Evolutionary conservation across 2,113 vertebrate species (phyloP), one percentile per base, ranked within the genome.

Genomic region (Sakesphorus luctuosus): DNA sequence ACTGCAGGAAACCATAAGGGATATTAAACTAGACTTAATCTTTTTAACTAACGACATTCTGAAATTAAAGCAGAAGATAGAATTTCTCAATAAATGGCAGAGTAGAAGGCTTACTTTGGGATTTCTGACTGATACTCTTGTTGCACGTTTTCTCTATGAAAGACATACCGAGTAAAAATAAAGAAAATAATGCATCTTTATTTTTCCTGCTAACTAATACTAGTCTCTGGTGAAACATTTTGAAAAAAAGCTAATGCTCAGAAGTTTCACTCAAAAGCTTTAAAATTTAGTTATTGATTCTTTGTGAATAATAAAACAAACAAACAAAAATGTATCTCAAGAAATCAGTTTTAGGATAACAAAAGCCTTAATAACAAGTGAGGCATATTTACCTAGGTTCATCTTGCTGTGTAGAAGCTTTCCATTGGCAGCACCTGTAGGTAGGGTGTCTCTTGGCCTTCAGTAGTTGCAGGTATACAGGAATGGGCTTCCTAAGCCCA

Each of bases 21-120:
- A 93, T 97, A 95, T 96, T 96, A 94, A 96, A 97, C 43, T 71
- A 91, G 91, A 89, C 81, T 91, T 92, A 87, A 91, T 95, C 78
- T 91, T 93, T 94, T 85, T 77, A 88, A 86, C 82, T 80, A 96
- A 84, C 0, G 3, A 29, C 88, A 67, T 77, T 85, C 38, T 86
- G 63, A 93, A 93, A 77, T 74, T 59, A 94, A 91, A 13, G 71
- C 35, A 71, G 59, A 91, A 62, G 35, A 80, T 28, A 79, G 81
- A 66, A 58, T 73, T 95, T 89, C 56, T 76, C 78, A 89, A 50
- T 74, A 85, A 73, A 67, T n/a, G 43, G 18, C 26, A 46, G 29
- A 62, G 18, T 67, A 10, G 20, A 90, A 91, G 31, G 38, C 46
- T 91, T 91, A 69, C 38, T 58, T 79, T 40, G 15, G 59, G 71